Percentiles rank a stretch among this genome's conserved stretches.
These are phyloP conservation scores for Liasis olivaceus DNA, from an alignment of 2,797 vertebrate genomes.

Conservation along the genomic window DNA sequence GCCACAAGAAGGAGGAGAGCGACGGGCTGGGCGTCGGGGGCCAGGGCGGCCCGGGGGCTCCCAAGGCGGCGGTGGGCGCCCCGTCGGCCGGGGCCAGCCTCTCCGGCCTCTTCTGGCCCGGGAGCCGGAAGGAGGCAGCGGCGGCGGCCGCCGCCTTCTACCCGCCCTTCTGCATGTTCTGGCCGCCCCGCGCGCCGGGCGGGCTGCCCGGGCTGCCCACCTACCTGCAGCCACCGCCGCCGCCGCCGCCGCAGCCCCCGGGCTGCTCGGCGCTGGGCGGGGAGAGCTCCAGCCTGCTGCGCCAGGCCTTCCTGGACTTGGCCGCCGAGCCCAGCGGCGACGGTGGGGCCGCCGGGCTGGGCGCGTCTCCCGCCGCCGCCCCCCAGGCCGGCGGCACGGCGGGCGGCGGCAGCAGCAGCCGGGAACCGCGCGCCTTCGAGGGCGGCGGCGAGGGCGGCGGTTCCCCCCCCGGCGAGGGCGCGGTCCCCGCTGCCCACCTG, in stretches of 20 bases:
- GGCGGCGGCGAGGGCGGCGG: constrained; percentile 19
- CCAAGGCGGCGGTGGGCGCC: constrained; percentile 23
- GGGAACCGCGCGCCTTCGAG: constrained; percentile 55
- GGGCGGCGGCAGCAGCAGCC: constrained; percentile 65
- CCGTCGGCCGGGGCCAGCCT: constrained; percentile 60
- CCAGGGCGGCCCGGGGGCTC: constrained; percentile 16
- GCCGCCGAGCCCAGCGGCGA: constrained; percentile 76
- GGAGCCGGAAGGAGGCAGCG: constrained; percentile 44
- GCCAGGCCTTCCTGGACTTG: constrained; percentile 91
- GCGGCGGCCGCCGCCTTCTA: constrained; percentile 89
- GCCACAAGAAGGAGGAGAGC: constrained; percentile 92
- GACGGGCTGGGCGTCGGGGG: neutral
- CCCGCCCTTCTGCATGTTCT: constrained; percentile 97
- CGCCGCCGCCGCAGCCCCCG: constrained; percentile 85
- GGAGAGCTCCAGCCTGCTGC: constrained; percentile 61
- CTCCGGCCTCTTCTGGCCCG: constrained; percentile 90
- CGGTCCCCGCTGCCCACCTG: constrained; percentile 62
- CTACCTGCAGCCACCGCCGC: constrained; percentile 91
- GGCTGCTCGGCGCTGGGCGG: constrained; percentile 71
- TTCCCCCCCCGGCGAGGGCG: constrained; percentile 27
- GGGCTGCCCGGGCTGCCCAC: constrained; percentile 90
- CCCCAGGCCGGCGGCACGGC: constrained; percentile 71
- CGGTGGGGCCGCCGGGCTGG: constrained; percentile 37
- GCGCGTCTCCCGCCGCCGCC: constrained; percentile 26
- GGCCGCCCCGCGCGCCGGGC: constrained; percentile 89